Evolutionary conservation across 2,888 invertebrate species (phyloP).

Genomic region (Platerodrilus igneus): DNA sequence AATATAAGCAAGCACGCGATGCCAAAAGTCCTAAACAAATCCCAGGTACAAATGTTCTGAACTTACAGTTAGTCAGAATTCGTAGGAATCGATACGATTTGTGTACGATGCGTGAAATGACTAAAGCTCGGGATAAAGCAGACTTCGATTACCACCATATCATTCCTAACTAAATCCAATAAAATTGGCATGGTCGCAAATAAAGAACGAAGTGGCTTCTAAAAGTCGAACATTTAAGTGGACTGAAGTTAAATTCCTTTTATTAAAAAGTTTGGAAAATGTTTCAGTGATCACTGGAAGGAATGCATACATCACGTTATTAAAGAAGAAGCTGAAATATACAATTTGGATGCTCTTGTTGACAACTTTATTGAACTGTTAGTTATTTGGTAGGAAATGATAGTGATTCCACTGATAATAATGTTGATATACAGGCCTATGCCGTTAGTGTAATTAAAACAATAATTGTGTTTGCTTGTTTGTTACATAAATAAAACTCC

Average conservation of each 20-base stretch:
- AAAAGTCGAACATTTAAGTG: constrained; percentile 26
- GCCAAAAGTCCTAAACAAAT: too few relatives aligned
- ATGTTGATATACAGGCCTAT: too few relatives aligned
- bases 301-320: constrained; percentile 6
- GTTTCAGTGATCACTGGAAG: constrained; percentile 1
- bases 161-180: constrained; percentile 38
- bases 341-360: constrained; percentile 15
- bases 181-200: constrained; percentile 32
- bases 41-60: too few relatives aligned
- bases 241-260: constrained; percentile 24
- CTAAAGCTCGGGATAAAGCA: constrained; percentile 33
- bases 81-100: too few relatives aligned
- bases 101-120: too few relatives aligned
- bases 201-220: constrained; percentile 22
- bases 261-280: constrained; percentile 4
- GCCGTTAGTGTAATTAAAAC: too few relatives aligned
- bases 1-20: too few relatives aligned
- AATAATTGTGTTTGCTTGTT: too few relatives aligned
- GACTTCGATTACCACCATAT: constrained; percentile 36
- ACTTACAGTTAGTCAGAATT: too few relatives aligned
- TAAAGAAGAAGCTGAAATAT: constrained; percentile 15
- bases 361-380: constrained; percentile 14
- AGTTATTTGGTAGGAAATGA: constrained; percentile 14
- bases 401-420: too few relatives aligned
- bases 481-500: too few relatives aligned